Evolutionary conservation across 1,140 invertebrate species (phyloP).

Genomic region (Macrocentrus cingulum): DNA sequence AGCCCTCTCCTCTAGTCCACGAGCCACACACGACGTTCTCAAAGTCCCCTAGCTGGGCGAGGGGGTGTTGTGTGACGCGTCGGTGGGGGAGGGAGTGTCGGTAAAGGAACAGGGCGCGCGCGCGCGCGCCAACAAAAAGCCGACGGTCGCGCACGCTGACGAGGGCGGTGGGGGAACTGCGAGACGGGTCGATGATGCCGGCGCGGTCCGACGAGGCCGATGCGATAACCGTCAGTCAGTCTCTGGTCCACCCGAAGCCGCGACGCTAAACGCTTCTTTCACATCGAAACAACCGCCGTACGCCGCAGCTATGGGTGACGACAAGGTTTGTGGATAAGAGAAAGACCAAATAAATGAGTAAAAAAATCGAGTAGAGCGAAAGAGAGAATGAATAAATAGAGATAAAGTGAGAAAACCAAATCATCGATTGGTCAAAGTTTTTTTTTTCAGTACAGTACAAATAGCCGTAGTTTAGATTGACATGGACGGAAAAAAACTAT

Average conservation of each 20-base stretch:
- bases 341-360: not conserved
- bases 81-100: slow-evolving; percentile 9
- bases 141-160: slow-evolving; percentile 29
- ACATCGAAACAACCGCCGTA: slow-evolving; percentile 44
- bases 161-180: slow-evolving; percentile 3
- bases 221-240: slow-evolving; percentile 52
- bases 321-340: slow-evolving; percentile 51
- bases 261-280: slow-evolving; percentile 46
- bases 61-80: not conserved
- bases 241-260: slow-evolving; percentile 54
- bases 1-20: no score
- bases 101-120: not conserved
- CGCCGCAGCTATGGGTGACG: slow-evolving; percentile 54
- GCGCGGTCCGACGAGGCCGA: slow-evolving; percentile 44
- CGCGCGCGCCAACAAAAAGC: not conserved
- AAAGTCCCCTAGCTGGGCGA: not conserved
- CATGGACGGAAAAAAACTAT: no score
- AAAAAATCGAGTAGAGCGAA: slow-evolving; percentile 12
- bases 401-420: slow-evolving; percentile 9
- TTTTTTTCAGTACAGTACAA: no score
- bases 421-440: no score
- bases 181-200: slow-evolving; percentile 56
- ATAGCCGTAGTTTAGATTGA: no score
- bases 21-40: no score
- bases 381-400: slow-evolving; percentile 2